Conservation (phyloP, 2,888 invertebrate genomes). For the Drosophila suboccidentalis region DNA sequence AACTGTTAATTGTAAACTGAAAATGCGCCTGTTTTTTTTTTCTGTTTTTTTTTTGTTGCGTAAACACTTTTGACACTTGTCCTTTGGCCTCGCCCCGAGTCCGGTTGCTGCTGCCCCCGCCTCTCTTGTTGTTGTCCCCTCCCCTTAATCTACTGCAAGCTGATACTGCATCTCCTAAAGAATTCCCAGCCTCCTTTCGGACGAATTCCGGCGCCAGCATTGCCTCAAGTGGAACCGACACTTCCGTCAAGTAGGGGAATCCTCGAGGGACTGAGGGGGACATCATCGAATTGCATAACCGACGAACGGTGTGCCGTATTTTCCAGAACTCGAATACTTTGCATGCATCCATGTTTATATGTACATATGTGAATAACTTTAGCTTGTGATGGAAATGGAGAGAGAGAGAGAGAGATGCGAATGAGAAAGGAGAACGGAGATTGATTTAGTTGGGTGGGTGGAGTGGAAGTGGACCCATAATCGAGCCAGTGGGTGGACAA, state of each 20-base stretch:
- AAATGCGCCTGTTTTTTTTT: constrained; percentile 18
- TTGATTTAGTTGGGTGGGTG: constrained; percentile 3
- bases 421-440: background rate
- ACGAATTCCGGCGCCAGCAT: constrained; percentile 72
- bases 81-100: constrained; percentile 20
- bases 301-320: constrained; percentile 32
- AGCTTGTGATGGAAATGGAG: background rate
- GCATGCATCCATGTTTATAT: constrained; percentile 32
- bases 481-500: constrained; percentile 45
- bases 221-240: constrained; percentile 63
- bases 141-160: constrained; percentile 42
- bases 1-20: constrained; percentile 2
- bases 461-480: constrained; percentile 4
- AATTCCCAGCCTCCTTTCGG: constrained; percentile 55
- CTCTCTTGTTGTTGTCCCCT: background rate
- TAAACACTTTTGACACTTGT: constrained; percentile 71
- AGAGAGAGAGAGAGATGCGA: background rate
- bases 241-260: constrained; percentile 54
- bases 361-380: constrained; percentile 5
- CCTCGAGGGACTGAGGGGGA: background rate
- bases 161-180: constrained; percentile 44
- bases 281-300: constrained; percentile 20
- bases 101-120: background rate
- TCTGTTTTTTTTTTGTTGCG: constrained; percentile 35
- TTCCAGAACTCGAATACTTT: constrained; percentile 32